Conservation (phyloP, 2,888 invertebrate genomes). For the Balanococcus diminutus region DNA sequence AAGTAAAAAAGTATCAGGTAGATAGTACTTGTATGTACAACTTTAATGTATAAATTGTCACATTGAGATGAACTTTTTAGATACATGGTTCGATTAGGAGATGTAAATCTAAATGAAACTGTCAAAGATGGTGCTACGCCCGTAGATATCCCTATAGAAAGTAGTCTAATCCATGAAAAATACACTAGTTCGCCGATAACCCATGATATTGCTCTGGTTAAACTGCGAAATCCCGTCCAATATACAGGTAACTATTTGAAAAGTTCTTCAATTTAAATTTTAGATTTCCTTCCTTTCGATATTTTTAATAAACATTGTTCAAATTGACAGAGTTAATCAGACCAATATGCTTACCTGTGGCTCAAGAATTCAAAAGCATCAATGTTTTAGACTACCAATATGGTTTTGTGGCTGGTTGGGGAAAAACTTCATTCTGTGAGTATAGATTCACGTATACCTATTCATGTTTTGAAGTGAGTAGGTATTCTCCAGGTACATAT, state of each 20-base stretch:
- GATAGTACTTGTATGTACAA: no score
- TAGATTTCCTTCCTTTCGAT: no score
- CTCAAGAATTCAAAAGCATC: conserved; percentile 64
- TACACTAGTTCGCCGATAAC: conserved; percentile 70
- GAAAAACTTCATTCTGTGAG: conserved; percentile 74
- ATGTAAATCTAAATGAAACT: conserved; percentile 72
- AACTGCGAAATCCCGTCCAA: conserved; percentile 66
- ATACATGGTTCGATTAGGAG: conserved; percentile 75
- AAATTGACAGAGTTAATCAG: conserved; percentile 62
- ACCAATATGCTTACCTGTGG: conserved; percentile 77
- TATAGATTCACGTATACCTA: no score
- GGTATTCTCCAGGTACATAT: no score
- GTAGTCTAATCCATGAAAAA: conserved; percentile 70
- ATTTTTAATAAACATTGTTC: no score
- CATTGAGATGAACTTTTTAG: conserved; percentile 61
- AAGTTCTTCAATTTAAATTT: no score
- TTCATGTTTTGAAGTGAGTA: conserved; percentile 2
- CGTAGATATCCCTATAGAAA: conserved; percentile 69
- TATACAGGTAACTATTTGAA: conserved; percentile 67
- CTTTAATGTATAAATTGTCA: not conserved
- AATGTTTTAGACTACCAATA: conserved; percentile 66
- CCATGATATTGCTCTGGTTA: conserved; percentile 81
- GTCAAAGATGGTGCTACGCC: conserved; percentile 69
- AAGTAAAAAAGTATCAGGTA: no score
- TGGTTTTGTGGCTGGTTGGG: conserved; percentile 85